Base-by-base conservation (phyloP, 1,140 invertebrate species). In the Stegodyphus dumicola region DNA sequence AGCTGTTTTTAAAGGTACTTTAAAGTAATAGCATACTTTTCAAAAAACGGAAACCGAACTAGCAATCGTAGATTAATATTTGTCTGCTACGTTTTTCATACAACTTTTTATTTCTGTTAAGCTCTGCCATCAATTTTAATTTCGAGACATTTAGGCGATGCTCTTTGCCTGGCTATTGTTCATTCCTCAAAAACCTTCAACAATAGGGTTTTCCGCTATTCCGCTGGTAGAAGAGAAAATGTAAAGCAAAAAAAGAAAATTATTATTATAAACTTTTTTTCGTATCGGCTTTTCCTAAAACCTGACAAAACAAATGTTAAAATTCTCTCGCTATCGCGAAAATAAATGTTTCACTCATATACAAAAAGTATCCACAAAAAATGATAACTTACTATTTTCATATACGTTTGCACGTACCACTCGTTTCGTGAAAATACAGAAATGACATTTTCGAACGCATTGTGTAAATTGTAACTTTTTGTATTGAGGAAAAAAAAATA, bases 81-180 rank as follows among this genome's bases (percentile, higher is more conserved):
- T 69, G 9, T 69, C 7, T 7, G 17, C 7, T n/a, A 1, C 1
- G 3, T 69, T 69, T 69, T 48, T 48, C 17, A 69, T 15, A 3
- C 7, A 60, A 0, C 56, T 60, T 60, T 60, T 2, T 60, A 66
- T 77, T 77, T 64, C 49, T 66, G 6, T 0, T n/a, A 76, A 65
- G 33, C 75, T 53, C 53, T 54, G 69, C 49, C 77, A 79, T 79
- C 77, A 79, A 79, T 79, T 79, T 79, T 79, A 79, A 79, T 79
- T 79, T 79, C 66, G 65, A 70, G 51, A 56, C 66, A 70, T 79
- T 79, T 79, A 79, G 49, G 51, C 77, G 52, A 54, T 70, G 17
- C 67, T 65, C 75, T 17, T 70, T 65, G 53, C 13, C 53, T 54
- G 10, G 13, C 77, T 60, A 79, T 79, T 79, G 77, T 79, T 79